Evolutionary conservation across 2,797 vertebrate species (phyloP), one percentile per base, ranked within the genome.

Genomic region (Neosilurus mollespiculum): DNA sequence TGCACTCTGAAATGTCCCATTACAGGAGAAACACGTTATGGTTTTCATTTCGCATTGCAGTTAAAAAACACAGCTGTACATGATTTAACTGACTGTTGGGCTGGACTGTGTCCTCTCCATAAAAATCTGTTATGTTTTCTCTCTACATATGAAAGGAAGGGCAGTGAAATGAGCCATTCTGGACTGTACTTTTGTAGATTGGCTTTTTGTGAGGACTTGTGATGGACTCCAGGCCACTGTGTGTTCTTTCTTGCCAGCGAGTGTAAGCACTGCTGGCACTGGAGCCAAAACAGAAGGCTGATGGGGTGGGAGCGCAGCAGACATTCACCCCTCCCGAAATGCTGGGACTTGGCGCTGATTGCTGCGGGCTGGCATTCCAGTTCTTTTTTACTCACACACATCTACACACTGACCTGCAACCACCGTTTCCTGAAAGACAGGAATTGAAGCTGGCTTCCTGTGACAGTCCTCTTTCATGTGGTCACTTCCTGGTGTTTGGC

Each of bases 391-490:
- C 84, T 76, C 65, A 72, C 83, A 80, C 76, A 64, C 86, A 84
- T 81, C 51, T 77, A 86, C n/a, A 78, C 79, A 83, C 83, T 83
- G 84, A 85, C 90, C 92, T 90, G 86, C 87, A 84, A 94, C 91
- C 88, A 81, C 91, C 88, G 90, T 88, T 94, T 94, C 94, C 94
- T 94, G 92, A 88, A 91, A 92, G 91, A 91, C 93, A 94, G 94
- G 94, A 95, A 94, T 92, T 93, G 83, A 91, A 91, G 88, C 87
- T 86, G 83, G 91, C 91, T 95, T 94, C 93, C 93, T 94, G 92
- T 93, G 92, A 90, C 91, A 88, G 92, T 90, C 91, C 89, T 88
- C 93, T 94, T 95, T 95, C 92, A 95, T 94, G 94, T 94, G 93
- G 93, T 93, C 93, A 95, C 93, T 94, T 95, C 94, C 94, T 93